Evolutionary conservation across 2,113 vertebrate genomes (phyloP), one percentile per base, ranked within the genome.

Genomic region (Hippocampus guttulatus): DNA sequence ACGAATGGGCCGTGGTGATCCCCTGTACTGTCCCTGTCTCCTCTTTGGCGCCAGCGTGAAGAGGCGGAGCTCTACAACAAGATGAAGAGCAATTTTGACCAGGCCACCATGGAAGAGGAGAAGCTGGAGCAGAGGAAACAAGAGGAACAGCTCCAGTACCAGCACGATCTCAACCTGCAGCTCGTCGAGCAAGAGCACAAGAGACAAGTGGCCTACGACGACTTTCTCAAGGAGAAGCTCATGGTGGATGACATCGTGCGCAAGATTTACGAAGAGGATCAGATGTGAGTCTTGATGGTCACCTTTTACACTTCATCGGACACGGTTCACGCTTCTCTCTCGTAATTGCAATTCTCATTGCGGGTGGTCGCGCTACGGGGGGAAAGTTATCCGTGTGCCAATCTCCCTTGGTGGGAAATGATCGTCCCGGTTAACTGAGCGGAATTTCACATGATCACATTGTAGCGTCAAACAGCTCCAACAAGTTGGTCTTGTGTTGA

Each of bases 211-310:
- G 93, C 92, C 0, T 96, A 97, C 7, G 83, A 96, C 71, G 94
- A 96, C 76, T 92, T 97, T 85, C 89, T 98, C 40, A 93, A 91
- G 86, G 97, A 99, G 74, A 98, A 98, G 80, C 84, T 95, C 72
- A 81, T 95, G 93, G 92, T 98, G 55, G 96, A 98, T 63, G 95
- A 96, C 85, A 95, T 98, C 25, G 82, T 98, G 71, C 92, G 91
- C 54, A 98, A 95, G 87, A 95, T 98, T 87, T 95, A 94, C 14
- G 94, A 97, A 69, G 95, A 99, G 85, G 94, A 97, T 69, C 91
- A 93, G 76, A 90, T 82, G 96, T 98, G 84, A 94, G 94, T 76
- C 10, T 30, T 54, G 23, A 45, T 30, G 27, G 15, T 20, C 27
- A 51, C 54, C 30, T 71, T 41, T 45, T 33, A 33, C 33, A 49